Percentiles rank a stretch among this genome's conserved stretches.
These are phyloP conservation scores for Cydia splendana DNA, from an alignment of 1,140 invertebrate species.

Conservation along the genomic window DNA sequence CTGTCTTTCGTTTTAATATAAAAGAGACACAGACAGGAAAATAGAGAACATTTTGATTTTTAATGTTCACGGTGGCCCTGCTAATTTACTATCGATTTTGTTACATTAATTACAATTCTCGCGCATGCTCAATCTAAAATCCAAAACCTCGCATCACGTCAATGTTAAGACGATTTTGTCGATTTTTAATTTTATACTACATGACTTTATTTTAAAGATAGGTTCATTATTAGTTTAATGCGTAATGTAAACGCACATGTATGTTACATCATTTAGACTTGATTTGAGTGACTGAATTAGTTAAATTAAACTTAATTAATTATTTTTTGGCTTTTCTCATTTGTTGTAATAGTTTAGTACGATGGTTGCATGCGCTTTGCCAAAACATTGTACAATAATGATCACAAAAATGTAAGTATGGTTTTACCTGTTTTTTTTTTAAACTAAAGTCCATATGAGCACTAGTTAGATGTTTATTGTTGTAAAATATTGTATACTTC, in stretches of 20 bases:
- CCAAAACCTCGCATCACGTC: background rate
- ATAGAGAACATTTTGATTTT: too few species aligned
- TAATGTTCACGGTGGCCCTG: too few species aligned
- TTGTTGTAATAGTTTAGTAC: slow-evolving; percentile 30
- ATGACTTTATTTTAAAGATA: slow-evolving; percentile 35
- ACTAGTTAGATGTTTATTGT: background rate
- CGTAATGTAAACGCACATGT: slow-evolving; percentile 34
- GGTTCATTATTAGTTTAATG: slow-evolving; percentile 40
- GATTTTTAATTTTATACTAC: slow-evolving; percentile 35
- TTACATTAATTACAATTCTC: background rate
- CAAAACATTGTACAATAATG: slow-evolving; percentile 49
- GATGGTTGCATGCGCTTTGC: slow-evolving; percentile 54
- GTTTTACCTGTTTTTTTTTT: slow-evolving; percentile 42
- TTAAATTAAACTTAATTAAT: slow-evolving; percentile 42
- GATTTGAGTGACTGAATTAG: slow-evolving; percentile 73
- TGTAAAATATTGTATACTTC: background rate
- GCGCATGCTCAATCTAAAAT: background rate
- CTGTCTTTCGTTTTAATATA: too few species aligned
- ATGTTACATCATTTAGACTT: slow-evolving; percentile 63
- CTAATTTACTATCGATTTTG: too few species aligned
- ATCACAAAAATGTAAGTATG: slow-evolving; percentile 54
- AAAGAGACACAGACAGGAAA: too few species aligned
- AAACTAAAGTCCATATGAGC: slow-evolving; percentile 4
- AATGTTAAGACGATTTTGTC: background rate
- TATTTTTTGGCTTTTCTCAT: slow-evolving; percentile 6